These are phyloP conservation scores for Gymnothorax javanicus DNA, from an alignment of 2,797 vertebrate genomes.

Conservation along the genomic window DNA sequence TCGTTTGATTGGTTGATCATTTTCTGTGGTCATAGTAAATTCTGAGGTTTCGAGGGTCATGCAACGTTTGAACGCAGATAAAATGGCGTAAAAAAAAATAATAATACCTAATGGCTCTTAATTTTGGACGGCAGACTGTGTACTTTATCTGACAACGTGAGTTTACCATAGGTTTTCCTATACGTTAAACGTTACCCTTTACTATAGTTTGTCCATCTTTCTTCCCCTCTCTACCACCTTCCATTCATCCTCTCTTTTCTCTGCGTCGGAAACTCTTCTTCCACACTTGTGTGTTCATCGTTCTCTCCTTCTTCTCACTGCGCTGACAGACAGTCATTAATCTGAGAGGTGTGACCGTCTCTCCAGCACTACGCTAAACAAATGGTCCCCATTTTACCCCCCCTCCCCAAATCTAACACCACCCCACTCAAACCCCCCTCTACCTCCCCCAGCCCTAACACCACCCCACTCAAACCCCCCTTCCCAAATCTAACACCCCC, in stretches of 20 bases:
- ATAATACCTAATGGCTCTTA: no score
- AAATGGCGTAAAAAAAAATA: no score
- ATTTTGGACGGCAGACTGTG: no score
- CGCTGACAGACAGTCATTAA: not conserved
- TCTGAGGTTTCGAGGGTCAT: no score
- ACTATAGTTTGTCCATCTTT: not conserved
- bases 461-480: slow-evolving; percentile 17
- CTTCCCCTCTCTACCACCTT: not conserved
- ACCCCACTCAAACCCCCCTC: slow-evolving; percentile 22
- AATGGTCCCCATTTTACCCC: slow-evolving; percentile 17
- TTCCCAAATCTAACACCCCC: no score
- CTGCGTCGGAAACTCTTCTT: not conserved
- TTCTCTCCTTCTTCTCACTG: not conserved
- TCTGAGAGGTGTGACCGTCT: not conserved
- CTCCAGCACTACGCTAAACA: not conserved
- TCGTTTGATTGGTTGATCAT: no score
- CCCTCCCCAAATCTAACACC: slow-evolving; percentile 19
- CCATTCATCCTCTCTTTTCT: not conserved
- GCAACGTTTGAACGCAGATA: no score
- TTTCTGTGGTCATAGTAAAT: no score
- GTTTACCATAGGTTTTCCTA: not conserved
- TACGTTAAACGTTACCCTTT: not conserved
- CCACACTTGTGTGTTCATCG: not conserved
- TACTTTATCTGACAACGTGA: no score
- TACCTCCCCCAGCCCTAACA: not conserved